phyloP scores from a whole-genome alignment of 2,113 vertebrate species.

The Pandion haliaetus region DNA sequence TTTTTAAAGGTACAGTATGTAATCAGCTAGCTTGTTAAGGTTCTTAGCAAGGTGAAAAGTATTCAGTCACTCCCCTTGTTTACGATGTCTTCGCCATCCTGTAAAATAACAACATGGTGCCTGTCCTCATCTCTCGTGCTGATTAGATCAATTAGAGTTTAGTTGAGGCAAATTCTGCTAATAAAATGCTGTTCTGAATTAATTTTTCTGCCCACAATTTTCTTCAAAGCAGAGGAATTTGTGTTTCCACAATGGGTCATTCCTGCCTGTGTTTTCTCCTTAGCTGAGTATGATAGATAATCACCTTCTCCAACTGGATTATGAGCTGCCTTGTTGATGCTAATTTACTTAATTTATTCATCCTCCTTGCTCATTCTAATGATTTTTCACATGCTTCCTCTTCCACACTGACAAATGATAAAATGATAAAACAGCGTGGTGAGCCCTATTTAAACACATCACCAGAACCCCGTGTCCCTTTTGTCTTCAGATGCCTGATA shows the following conservation, averaged over 20 bases:
- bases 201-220: slow-evolving; percentile 1
- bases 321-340: slow-evolving; percentile 40
- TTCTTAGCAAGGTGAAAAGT: slow-evolving; percentile 71
- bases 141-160: slow-evolving; percentile 43
- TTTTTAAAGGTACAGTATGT: slow-evolving; percentile 57
- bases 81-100: slow-evolving; percentile 32
- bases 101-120: slow-evolving; percentile 33
- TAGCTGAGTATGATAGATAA: slow-evolving; percentile 33
- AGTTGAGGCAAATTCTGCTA: slow-evolving; percentile 27
- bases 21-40: slow-evolving; percentile 68
- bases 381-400: slow-evolving; percentile 39
- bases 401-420: not conserved
- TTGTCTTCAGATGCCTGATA: not conserved
- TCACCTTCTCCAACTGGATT: slow-evolving; percentile 31
- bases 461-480: not conserved
- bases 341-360: slow-evolving; percentile 61
- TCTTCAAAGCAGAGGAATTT: slow-evolving; percentile 19
- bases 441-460: not conserved
- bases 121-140: slow-evolving; percentile 53
- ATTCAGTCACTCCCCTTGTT: slow-evolving; percentile 63
- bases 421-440: not conserved
- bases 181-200: slow-evolving; percentile 27
- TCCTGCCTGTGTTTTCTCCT: slow-evolving; percentile 28
- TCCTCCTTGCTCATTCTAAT: slow-evolving; percentile 35
- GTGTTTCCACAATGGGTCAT: not conserved